phyloP scores from a whole-genome alignment of 2,888 invertebrate genomes.

The Coleophora deauratella region DNA sequence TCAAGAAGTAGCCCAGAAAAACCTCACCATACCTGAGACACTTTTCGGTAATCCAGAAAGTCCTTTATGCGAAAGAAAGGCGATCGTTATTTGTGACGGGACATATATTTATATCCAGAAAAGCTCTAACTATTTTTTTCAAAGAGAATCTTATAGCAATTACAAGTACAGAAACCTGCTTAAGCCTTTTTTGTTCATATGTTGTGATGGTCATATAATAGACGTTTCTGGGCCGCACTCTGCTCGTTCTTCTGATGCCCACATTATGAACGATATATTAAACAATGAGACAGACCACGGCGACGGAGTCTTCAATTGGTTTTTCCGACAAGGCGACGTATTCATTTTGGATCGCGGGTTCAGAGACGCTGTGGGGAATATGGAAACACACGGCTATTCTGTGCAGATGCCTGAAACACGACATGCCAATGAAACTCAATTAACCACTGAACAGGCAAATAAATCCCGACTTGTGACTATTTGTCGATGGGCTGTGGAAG shows the following conservation, averaged over 20 bases:
- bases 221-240: slow-evolving; percentile 13
- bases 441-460: slow-evolving; percentile 7
- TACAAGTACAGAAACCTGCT: slow-evolving; percentile 14
- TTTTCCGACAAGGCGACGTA: slow-evolving; percentile 11
- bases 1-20: neutral
- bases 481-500: slow-evolving; percentile 17
- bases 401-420: slow-evolving; percentile 7
- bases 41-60: neutral
- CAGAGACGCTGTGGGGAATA: slow-evolving; percentile 6
- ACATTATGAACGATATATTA: slow-evolving; percentile 9
- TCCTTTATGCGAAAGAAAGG: slow-evolving; percentile 1
- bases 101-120: slow-evolving; percentile 11
- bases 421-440: slow-evolving; percentile 4
- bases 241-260: slow-evolving; percentile 12
- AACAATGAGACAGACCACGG: slow-evolving; percentile 9
- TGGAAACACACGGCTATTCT: slow-evolving; percentile 7
- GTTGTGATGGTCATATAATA: slow-evolving; percentile 9
- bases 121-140: slow-evolving; percentile 11
- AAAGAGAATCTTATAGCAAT: slow-evolving; percentile 10
- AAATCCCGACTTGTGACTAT: slow-evolving; percentile 15
- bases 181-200: slow-evolving; percentile 10
- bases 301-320: slow-evolving; percentile 6
- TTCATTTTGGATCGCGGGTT: slow-evolving; percentile 17
- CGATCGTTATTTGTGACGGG: slow-evolving; percentile 7
- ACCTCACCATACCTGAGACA: neutral